These are phyloP conservation scores for Manis pentadactyla DNA, from an alignment of 2,797 vertebrate species.

Conservation along the genomic window DNA sequence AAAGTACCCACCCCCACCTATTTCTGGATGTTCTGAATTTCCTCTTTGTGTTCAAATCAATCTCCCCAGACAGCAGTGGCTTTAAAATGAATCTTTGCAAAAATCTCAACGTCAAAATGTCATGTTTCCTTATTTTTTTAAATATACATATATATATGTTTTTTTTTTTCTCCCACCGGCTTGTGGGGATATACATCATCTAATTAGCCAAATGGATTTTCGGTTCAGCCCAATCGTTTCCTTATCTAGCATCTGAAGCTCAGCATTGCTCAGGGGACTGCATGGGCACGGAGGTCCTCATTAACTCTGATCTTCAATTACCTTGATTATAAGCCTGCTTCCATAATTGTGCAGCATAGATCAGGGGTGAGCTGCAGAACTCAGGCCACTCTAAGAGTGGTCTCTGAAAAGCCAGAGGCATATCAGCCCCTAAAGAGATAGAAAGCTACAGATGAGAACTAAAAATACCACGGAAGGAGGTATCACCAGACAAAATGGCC, in stretches of 20 bases:
- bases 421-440: slow-evolving; percentile 70
- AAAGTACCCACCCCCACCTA: not conserved
- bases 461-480: slow-evolving; percentile 58
- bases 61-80: slow-evolving; percentile 62
- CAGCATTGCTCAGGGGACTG: slow-evolving; percentile 83
- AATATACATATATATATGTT: slow-evolving; percentile 66
- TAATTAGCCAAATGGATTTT: slow-evolving; percentile 92
- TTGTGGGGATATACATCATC: slow-evolving; percentile 88
- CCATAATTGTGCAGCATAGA: slow-evolving; percentile 83
- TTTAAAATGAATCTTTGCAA: slow-evolving; percentile 76
- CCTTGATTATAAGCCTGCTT: slow-evolving; percentile 88
- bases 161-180: slow-evolving; percentile 70
- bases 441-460: slow-evolving; percentile 64
- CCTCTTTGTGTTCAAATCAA: slow-evolving; percentile 55
- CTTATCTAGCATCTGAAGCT: slow-evolving; percentile 88
- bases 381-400: slow-evolving; percentile 74
- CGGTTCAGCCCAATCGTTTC: slow-evolving; percentile 89
- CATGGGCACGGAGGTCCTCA: slow-evolving; percentile 86
- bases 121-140: slow-evolving; percentile 84
- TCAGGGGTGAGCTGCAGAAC: slow-evolving; percentile 79
- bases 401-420: slow-evolving; percentile 79
- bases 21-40: slow-evolving; percentile 45
- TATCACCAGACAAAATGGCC: slow-evolving; percentile 61
- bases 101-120: slow-evolving; percentile 83
- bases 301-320: slow-evolving; percentile 91